Percentiles rank a stretch among this genome's conserved stretches.
phyloP scores from a whole-genome alignment of 2,113 vertebrate genomes.

The Pterocles orientalis region DNA sequence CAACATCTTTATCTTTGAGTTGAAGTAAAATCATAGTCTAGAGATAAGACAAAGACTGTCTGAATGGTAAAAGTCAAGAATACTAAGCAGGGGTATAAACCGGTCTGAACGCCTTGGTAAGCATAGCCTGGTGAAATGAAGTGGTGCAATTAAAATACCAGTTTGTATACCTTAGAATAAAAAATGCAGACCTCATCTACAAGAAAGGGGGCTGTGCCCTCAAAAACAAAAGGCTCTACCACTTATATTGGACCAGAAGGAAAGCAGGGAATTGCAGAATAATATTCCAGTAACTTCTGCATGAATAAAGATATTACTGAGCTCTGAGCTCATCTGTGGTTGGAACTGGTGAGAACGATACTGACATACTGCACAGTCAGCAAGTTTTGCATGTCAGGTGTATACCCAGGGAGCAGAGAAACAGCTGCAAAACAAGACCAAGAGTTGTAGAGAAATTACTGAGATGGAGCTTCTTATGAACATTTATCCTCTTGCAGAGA shows the following conservation, averaged over 20 bases:
- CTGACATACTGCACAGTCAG: background rate
- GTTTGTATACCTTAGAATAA: background rate
- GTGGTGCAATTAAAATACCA: background rate
- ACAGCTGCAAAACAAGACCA: background rate
- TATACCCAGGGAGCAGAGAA: background rate
- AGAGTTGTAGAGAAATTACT: background rate
- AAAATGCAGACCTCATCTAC: background rate
- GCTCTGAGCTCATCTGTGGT: background rate
- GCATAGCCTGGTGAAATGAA: background rate
- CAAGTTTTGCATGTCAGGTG: background rate
- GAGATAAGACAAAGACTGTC: background rate
- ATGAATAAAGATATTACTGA: background rate
- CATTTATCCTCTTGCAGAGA: background rate
- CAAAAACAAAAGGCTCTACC: background rate
- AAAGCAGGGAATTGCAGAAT: background rate
- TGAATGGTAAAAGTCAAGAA: background rate
- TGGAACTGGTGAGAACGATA: background rate
- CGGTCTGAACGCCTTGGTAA: background rate
- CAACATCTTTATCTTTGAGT: background rate
- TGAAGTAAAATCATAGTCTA: conserved; percentile 12
- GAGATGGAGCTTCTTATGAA: background rate
- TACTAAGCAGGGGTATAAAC: background rate
- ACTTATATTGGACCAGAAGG: background rate
- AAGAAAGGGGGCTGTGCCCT: background rate
- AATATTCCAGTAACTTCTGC: background rate